Conservation (phyloP, 2,797 vertebrate species). For the Gastrophryne carolinensis region DNA sequence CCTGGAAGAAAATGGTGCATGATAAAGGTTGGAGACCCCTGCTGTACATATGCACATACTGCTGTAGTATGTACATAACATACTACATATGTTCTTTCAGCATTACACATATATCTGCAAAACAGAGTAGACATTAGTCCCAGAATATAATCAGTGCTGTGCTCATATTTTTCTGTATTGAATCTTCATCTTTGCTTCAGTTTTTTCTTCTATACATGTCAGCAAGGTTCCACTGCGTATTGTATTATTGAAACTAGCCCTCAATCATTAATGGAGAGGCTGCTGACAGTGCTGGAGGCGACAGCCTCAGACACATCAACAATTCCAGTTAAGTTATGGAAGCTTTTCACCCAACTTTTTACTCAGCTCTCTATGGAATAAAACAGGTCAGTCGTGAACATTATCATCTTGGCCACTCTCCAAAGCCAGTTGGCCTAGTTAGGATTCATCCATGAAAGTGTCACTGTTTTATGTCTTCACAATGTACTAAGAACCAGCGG, state of each 20-base stretch:
- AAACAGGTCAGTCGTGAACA: slow-evolving; percentile 73
- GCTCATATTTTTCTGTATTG: background rate
- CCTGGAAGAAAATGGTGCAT: no score
- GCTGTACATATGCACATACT: no score
- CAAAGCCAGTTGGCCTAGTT: slow-evolving; percentile 73
- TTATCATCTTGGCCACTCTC: slow-evolving; percentile 65
- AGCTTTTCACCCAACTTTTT: slow-evolving; percentile 69
- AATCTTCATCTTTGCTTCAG: no score
- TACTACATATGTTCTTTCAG: no score
- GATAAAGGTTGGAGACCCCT: no score
- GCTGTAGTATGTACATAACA: no score
- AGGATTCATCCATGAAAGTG: slow-evolving; percentile 65
- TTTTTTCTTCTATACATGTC: slow-evolving; percentile 54
- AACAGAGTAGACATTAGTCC: no score
- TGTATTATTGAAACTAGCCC: slow-evolving; percentile 60
- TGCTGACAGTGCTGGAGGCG: slow-evolving; percentile 63
- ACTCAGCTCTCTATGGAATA: slow-evolving; percentile 67
- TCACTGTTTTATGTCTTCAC: slow-evolving; percentile 64
- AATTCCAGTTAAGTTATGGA: slow-evolving; percentile 61
- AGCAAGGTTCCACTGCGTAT: slow-evolving; percentile 55
- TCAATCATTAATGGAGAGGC: slow-evolving; percentile 65
- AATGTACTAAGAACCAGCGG: slow-evolving; percentile 5
- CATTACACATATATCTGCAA: no score
- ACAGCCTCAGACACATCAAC: slow-evolving; percentile 52
- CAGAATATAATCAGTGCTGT: no score